phyloP scores from a whole-genome alignment of 2,113 vertebrate genomes.

The Neofelis nebulosa region DNA sequence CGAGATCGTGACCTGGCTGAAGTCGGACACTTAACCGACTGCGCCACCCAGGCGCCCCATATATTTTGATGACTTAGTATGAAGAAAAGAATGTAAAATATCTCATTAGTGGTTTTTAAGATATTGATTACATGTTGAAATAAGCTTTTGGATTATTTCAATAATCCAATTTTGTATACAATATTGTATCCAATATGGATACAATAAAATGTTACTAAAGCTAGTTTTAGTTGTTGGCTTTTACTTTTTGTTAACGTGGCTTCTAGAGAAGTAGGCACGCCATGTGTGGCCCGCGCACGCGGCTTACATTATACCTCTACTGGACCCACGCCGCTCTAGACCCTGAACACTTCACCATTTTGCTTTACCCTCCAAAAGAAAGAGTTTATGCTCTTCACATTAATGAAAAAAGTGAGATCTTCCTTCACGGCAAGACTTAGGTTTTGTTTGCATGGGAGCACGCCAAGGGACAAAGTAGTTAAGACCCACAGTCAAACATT shows the following conservation, averaged over 20 bases:
- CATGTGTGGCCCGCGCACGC: accelerated
- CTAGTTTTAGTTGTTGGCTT: background rate
- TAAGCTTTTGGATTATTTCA: too few relatives aligned
- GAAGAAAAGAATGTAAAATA: background rate
- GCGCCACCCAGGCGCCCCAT: too few relatives aligned
- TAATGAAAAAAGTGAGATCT: background rate
- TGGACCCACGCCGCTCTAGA: background rate
- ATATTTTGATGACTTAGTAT: conserved; percentile 11
- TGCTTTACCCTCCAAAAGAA: background rate
- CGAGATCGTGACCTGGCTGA: too few relatives aligned
- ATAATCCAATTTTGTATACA: too few relatives aligned
- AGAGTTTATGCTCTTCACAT: background rate
- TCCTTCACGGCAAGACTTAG: background rate
- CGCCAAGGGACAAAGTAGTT: conserved; percentile 7
- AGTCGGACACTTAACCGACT: too few relatives aligned
- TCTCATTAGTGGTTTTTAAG: background rate
- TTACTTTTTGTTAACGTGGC: background rate
- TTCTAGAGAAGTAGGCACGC: background rate
- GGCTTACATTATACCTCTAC: background rate
- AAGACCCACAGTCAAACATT: conserved; percentile 66
- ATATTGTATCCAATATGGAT: too few relatives aligned
- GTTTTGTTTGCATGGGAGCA: background rate
- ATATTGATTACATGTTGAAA: background rate
- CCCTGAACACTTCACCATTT: background rate
- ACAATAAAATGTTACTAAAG: background rate